Percentiles rank a stretch among this genome's conserved stretches.
Conservation (phyloP, 1,140 invertebrate species). For the Hylyphantes graminicola region DNA sequence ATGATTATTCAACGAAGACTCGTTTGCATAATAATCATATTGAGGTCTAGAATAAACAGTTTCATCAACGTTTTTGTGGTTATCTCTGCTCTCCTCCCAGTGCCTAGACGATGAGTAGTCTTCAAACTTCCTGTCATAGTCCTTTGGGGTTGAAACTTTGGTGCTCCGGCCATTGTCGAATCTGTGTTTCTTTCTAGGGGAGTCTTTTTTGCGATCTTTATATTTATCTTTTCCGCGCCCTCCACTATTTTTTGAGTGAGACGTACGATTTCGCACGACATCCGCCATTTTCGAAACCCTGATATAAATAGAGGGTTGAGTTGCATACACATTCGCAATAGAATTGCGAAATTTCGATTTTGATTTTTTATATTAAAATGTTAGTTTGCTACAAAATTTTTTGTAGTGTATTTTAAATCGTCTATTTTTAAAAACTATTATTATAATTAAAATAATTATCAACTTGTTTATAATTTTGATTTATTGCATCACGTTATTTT, state of each 20-base stretch:
- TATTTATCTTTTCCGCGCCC: neutral
- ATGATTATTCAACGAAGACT: neutral
- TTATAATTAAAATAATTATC: too few relatives aligned
- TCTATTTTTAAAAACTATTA: too few relatives aligned
- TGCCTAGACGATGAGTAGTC: neutral
- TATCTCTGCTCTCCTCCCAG: neutral
- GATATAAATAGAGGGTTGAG: slow-evolving; percentile 3
- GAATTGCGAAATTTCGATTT: too few relatives aligned
- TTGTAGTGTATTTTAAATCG: too few relatives aligned
- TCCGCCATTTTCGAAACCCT: slow-evolving; percentile 12
- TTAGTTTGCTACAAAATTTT: too few relatives aligned
- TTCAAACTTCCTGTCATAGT: neutral
- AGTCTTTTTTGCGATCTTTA: neutral
- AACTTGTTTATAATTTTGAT: too few relatives aligned
- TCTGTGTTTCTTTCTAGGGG: neutral
- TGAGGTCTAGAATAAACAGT: neutral
- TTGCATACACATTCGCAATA: neutral
- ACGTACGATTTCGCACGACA: neutral
- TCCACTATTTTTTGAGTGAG: neutral
- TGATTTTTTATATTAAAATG: too few relatives aligned
- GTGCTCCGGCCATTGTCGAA: neutral
- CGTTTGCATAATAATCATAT: neutral
- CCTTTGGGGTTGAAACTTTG: neutral
- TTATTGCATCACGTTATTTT: too few relatives aligned
- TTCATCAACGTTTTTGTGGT: neutral